Base-by-base conservation (phyloP, 2,113 vertebrate genomes). In the Ptyas mucosa region DNA sequence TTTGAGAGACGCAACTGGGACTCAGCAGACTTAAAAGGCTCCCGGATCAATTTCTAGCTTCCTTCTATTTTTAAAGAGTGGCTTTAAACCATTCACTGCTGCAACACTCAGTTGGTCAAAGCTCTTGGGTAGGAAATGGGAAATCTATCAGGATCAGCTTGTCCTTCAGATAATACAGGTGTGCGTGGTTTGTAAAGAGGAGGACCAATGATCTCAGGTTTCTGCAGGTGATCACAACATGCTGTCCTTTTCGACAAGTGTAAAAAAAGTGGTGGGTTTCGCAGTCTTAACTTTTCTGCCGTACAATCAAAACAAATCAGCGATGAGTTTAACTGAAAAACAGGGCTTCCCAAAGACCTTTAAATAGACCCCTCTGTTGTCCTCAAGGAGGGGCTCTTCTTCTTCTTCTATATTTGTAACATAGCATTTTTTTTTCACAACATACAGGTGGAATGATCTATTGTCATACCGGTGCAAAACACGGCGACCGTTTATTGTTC, bases 391-490 rank as follows among this genome's bases (percentile, higher is more conserved):
- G 21, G 12, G n/a, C 1, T n/a, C 52, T 43, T 95, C 93, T 91
- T 92, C 88, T 93, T 95, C 93, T 90, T 92, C 88, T 93, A 93
- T 90, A 93, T 75, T 93, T 95, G 95, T 94, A 96, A 95, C 95
- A 95, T 95, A 96, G 96, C 95, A 94, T 91, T 39, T 81, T 58
- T 58, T 81, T 21, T 9, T 21, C 34, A 81, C 75, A 81, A 81
- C 18, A 21, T 21, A 81, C 34, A 81, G 75, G 75, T 81, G 53
- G 61, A 52, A 92, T 55, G 61, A 8, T 88, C 57, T 61, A 54
- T 43, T 69, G 12, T 3, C 57, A 26, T 52, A 39, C 49, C 92
- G 94, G 89, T 85, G 91, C 52, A 93, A 64, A 64, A 93, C 88
- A 94, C 10, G 90, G 93, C 90, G 85, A 39, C 64, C 1, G 8